phyloP scores from a whole-genome alignment of 2,797 vertebrate genomes.

The Eptatretus atami region DNA sequence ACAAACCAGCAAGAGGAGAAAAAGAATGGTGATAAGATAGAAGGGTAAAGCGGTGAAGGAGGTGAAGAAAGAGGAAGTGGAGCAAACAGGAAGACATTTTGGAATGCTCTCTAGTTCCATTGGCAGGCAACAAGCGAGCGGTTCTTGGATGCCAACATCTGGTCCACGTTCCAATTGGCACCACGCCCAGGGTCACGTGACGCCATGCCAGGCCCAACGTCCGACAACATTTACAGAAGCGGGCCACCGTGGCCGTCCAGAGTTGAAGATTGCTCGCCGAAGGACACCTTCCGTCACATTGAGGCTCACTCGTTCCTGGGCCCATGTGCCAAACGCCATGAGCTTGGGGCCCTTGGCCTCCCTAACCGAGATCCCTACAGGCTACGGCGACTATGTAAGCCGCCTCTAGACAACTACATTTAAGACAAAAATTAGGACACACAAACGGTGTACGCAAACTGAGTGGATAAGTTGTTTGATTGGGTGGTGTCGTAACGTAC shows the following conservation, averaged over 20 bases:
- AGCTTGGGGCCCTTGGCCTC: no score
- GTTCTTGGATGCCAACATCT: conserved; percentile 70
- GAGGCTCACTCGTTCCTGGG: conserved; percentile 90
- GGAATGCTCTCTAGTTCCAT: conserved; percentile 17
- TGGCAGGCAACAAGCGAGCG: conserved; percentile 88
- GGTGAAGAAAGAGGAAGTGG: no score
- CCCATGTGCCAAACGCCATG: background rate
- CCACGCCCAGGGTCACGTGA: conserved; percentile 61
- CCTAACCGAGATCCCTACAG: no score
- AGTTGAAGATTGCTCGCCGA: conserved; percentile 98
- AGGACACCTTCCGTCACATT: conserved; percentile 74
- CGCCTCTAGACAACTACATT: no score
- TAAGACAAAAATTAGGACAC: no score
- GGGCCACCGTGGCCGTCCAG: conserved; percentile 59
- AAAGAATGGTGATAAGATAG: no score
- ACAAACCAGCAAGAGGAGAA: no score
- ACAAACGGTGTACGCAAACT: no score
- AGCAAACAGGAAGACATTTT: no score
- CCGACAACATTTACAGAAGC: conserved; percentile 91
- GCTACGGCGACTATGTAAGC: no score
- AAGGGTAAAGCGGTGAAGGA: no score
- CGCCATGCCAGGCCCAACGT: conserved; percentile 59
- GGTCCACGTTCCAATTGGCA: conserved; percentile 71
- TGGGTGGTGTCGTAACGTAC: conserved; percentile 18
- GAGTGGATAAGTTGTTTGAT: no score